These are phyloP conservation scores for Enteromius fasciolatus DNA, from an alignment of 2,797 vertebrate species.

Conservation along the genomic window DNA sequence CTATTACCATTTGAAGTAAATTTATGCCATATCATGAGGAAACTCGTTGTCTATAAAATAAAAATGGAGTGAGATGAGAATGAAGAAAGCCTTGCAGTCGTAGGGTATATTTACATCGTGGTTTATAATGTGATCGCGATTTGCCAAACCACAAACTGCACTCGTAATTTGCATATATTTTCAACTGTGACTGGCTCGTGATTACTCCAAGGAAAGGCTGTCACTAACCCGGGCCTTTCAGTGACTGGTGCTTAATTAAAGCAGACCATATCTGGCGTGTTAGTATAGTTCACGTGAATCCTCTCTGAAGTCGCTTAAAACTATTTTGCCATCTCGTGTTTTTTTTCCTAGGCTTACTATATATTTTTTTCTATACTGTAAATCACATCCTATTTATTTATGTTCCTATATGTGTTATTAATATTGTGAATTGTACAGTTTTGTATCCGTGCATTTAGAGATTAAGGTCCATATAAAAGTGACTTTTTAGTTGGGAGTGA, in stretches of 20 bases:
- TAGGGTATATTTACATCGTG: constrained; percentile 78
- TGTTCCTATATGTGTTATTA: background rate
- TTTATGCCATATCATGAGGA: constrained; percentile 84
- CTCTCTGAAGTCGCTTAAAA: background rate
- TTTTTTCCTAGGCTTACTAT: background rate
- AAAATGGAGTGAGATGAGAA: constrained; percentile 84
- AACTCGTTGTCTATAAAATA: constrained; percentile 87
- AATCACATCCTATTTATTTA: background rate
- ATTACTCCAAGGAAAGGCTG: constrained; percentile 83
- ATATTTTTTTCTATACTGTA: background rate
- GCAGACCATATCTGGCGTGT: constrained; percentile 31
- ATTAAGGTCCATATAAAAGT: background rate
- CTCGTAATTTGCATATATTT: constrained; percentile 91
- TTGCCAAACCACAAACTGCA: constrained; percentile 89
- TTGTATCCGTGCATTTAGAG: background rate
- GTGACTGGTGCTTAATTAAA: constrained; percentile 42
- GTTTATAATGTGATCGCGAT: constrained; percentile 87
- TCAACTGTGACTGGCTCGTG: constrained; percentile 87
- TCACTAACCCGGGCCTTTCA: constrained; percentile 80
- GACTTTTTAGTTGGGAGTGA: background rate
- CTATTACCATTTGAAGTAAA: constrained; percentile 86
- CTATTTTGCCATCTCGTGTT: background rate
- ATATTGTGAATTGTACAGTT: background rate
- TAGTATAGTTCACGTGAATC: constrained; percentile 34
- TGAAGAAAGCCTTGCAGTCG: constrained; percentile 78